Conservation (phyloP, 2,113 vertebrate species). For the Puffinus mauretanicus region DNA sequence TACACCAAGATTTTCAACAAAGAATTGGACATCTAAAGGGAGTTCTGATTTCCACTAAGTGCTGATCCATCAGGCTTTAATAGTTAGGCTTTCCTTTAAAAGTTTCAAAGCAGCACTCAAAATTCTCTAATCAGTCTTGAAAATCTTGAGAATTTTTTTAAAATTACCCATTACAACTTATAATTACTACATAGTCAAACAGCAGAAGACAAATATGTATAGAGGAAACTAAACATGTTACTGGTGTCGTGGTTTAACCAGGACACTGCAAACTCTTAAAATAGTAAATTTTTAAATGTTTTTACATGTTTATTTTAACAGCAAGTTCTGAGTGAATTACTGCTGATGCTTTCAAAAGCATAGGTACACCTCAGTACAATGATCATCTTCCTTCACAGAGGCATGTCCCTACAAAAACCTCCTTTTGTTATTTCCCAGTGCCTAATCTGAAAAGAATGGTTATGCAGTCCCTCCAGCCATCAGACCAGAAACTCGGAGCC, state of each 20-base stretch:
- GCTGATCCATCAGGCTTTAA: not conserved
- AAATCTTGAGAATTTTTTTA: not conserved
- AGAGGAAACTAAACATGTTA: not conserved
- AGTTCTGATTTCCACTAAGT: not conserved
- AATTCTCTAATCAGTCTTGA: not conserved
- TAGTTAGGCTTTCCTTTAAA: not conserved
- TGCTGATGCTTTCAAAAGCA: not conserved
- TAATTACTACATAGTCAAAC: not conserved
- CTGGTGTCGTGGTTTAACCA: no score
- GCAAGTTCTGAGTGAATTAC: not conserved
- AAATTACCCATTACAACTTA: not conserved
- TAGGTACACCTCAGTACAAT: not conserved
- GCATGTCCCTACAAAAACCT: not conserved
- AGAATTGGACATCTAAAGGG: not conserved
- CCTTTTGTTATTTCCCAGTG: not conserved
- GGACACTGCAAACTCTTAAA: not conserved
- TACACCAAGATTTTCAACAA: not conserved
- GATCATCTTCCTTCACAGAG: not conserved
- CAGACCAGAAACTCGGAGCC: not conserved
- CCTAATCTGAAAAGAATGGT: not conserved
- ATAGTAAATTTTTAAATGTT: not conserved
- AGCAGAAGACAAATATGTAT: not conserved
- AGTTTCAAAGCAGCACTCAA: not conserved
- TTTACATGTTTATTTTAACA: not conserved
- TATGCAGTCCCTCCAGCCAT: not conserved